Conservation (phyloP, 2,888 invertebrate genomes). For the Epiblema foenella region DNA sequence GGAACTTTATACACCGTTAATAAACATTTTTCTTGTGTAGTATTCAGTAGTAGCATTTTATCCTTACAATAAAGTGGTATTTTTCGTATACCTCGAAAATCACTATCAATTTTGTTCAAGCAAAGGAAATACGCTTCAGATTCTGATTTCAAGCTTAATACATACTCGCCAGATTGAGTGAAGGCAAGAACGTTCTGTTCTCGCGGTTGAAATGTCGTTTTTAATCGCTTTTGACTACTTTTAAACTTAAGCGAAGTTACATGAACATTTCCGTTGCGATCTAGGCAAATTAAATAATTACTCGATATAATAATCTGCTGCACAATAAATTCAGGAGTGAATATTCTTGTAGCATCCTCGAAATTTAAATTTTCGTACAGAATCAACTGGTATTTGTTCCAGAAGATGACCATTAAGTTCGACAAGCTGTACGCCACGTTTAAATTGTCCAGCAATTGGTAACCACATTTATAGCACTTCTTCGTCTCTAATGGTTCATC, state of each 20-base stretch:
- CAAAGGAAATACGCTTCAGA: conserved; percentile 54
- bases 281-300: conserved; percentile 66
- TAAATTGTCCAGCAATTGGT: conserved; percentile 57
- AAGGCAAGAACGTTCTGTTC: conserved; percentile 55
- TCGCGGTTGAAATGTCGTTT: conserved; percentile 58
- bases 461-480: conserved; percentile 60
- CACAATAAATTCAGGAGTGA: conserved; percentile 65
- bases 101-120: conserved; percentile 58
- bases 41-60: conserved; percentile 47
- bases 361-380: conserved; percentile 64
- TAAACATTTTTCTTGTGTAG: conserved; percentile 52
- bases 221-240: conserved; percentile 60
- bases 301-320: conserved; percentile 56
- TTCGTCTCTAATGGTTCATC: conserved; percentile 50
- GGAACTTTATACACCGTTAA: conserved; percentile 49
- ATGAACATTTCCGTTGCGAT: conserved; percentile 62
- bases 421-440: conserved; percentile 59
- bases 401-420: conserved; percentile 59
- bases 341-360: conserved; percentile 52
- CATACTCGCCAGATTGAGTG: conserved; percentile 50
- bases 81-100: conserved; percentile 58
- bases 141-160: conserved; percentile 61
- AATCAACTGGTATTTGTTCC: conserved; percentile 77
- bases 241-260: conserved; percentile 66
- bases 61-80: conserved; percentile 48